Evolutionary conservation across 2,888 invertebrate genomes (phyloP).

Genomic region (Caenorhabditis japonica): DNA sequence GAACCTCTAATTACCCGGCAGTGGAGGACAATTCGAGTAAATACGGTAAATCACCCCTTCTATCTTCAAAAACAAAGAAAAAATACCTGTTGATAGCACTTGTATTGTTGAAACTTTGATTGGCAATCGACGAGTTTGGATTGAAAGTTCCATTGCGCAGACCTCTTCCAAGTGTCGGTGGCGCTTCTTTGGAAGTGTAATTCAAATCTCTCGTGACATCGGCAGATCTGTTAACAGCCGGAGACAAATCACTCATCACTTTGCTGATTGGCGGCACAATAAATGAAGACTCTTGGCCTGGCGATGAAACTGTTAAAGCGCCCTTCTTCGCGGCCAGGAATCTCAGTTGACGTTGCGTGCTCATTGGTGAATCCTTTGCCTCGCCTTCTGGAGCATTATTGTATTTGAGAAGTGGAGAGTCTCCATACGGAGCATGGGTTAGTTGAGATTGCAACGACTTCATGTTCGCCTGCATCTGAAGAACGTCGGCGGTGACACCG

Average conservation of each 20-base stretch:
- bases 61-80: too few species aligned
- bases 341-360: slow-evolving; percentile 58
- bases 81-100: slow-evolving; percentile 41
- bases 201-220: slow-evolving; percentile 53
- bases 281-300: slow-evolving; percentile 39
- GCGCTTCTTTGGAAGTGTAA: slow-evolving; percentile 58
- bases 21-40: too few species aligned
- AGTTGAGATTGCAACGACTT: slow-evolving; percentile 82
- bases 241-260: slow-evolving; percentile 53
- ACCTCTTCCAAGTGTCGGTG: slow-evolving; percentile 64
- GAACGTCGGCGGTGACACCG: slow-evolving; percentile 67
- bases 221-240: slow-evolving; percentile 24
- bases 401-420: slow-evolving; percentile 83
- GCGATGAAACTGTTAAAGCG: neutral
- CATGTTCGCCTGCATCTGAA: slow-evolving; percentile 80
- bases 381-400: slow-evolving; percentile 26
- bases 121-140: slow-evolving; percentile 20
- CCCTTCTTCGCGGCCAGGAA: slow-evolving; percentile 58
- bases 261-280: slow-evolving; percentile 39
- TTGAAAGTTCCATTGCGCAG: slow-evolving; percentile 47
- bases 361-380: slow-evolving; percentile 28
- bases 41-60: too few species aligned
- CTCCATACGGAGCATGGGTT: slow-evolving; percentile 88
- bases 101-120: slow-evolving; percentile 23
- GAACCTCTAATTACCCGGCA: too few species aligned